Base-by-base conservation (phyloP, 2,888 invertebrate genomes). In the Mythimna impura region DNA sequence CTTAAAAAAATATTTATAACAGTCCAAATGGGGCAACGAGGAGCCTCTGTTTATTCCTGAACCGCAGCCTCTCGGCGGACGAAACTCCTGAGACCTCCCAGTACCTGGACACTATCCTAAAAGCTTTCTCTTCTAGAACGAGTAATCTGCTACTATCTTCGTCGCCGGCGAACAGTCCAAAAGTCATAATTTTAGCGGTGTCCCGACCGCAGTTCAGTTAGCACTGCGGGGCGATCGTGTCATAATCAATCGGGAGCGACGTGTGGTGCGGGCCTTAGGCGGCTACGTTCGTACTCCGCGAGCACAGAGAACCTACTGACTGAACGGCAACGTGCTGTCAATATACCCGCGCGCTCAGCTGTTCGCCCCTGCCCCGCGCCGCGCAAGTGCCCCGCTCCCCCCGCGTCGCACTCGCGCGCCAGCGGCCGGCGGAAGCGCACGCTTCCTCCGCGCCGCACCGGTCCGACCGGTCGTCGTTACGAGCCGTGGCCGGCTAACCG, bases 281-380 rank as follows among this genome's bases (percentile, higher is more conserved):
- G 93, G 94, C 94, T 94, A 94, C 95, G 95, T 93, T 88, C 91
- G 94, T 90, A 94, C 95, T 94, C 94, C 94, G 94, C 93, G 92
- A 82, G 89, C 92, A 91, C 94, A 92, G 94, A 93, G 94, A 95
- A 95, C 95, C 95, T 96, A 97, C 97, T 97, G 96, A 95, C 96
- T 90, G 90, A 90, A 88, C 89, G 95, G 94, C 93, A 95, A 94
- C 94, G 94, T 96, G 97, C 95, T 96, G 96, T 96, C 96, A 97
- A 97, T 97, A 97, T 96, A 96, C 94, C 92, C 90, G 91, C 88
- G 88, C 94, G 95, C 96, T 97, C 97, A 97, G 97, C 97, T 97
- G 97, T 96, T 96, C 93, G 90, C 91, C 91, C 90, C 93, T 88
- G 89, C 92, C 89, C 92, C 92, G 91, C 89, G 89, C 89, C 92